Base-by-base conservation (phyloP, 2,797 vertebrate genomes). In the Sebastolobus altivelis region DNA sequence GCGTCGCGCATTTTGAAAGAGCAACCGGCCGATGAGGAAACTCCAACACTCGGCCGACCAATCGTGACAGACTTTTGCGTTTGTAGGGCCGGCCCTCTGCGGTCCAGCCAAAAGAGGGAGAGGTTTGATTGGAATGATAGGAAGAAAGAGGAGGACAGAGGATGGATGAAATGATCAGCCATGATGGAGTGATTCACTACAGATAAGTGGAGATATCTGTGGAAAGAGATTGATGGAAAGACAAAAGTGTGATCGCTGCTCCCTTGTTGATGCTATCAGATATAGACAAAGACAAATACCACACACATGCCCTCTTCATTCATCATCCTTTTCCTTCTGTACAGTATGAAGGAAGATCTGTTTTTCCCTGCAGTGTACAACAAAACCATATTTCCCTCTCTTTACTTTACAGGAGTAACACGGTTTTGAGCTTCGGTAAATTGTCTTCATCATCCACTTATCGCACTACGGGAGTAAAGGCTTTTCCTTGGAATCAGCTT, bases 371-470 rank as follows among this genome's bases (percentile, higher is more conserved):
- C 65, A 52, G 52, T 13, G 18, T 25, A 52, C 56, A 43, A 78
- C 60, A 80, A 76, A 83, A 67, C 62, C 62, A n/a, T 7, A 22
- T 75, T 73, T 52, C 20, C 18, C 11, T 9, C 7, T 62, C 68
- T 82, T 84, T 71, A 65, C 67, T 74, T 79, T 43, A 75, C 62
- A 35, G 73, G 6, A 37, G 14, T 60, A 65, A 73, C 22, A 0
- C 12, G 66, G 83, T 72, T 82, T 80, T 13, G 58, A 25, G 67
- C 77, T 72, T 74, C 16, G 27, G 49, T 65, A 77, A 82, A 85
- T 69, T 40, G 46, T 70, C 79, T 85, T 82, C 79, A 87, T 88
- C 79, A 70, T 81, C 75, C 76, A 83, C 73, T 87, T 74, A 85
- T 80, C 72, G 22, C 72, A 52, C 72, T 29, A 22, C 2, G 20